Evolutionary conservation across 2,113 vertebrate species (phyloP).

Genomic region (Psettodes erumei): DNA sequence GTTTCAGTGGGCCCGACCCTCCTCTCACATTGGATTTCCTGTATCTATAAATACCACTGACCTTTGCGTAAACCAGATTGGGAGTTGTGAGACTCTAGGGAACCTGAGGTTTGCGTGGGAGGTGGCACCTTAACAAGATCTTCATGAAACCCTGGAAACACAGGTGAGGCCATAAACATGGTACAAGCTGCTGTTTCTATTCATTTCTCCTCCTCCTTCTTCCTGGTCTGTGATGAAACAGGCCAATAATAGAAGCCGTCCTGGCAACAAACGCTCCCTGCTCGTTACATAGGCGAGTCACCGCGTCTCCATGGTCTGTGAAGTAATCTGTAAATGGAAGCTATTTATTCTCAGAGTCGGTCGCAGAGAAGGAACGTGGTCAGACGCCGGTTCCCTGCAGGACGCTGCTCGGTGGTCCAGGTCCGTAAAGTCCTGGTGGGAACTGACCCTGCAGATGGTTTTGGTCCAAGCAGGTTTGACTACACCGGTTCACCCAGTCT

Average conservation of each 20-base stretch:
- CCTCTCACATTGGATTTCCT: no score
- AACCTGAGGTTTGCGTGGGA: not conserved
- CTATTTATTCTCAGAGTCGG: conserved; percentile 20
- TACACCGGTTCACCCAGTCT: no score
- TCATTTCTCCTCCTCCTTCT: not conserved
- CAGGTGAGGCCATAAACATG: not conserved
- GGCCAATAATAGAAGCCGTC: conserved; percentile 36
- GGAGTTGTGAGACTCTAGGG: not conserved
- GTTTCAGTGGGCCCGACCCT: no score
- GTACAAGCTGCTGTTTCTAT: not conserved
- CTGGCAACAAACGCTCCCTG: conserved; percentile 17
- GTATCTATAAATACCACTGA: not conserved
- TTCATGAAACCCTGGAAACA: not conserved
- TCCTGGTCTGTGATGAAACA: conserved; percentile 27
- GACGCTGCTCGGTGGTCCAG: not conserved
- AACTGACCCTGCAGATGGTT: no score
- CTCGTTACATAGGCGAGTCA: conserved; percentile 17
- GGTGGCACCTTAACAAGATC: no score
- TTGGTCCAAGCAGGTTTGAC: no score
- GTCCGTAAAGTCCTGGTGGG: no score
- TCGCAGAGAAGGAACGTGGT: not conserved
- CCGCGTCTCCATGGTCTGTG: conserved; percentile 32
- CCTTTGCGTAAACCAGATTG: not conserved
- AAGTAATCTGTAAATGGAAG: conserved; percentile 32
- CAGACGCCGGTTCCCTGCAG: not conserved